phyloP scores from a whole-genome alignment of 2,888 invertebrate species.

The Acanthococcus lagerstroemiae region DNA sequence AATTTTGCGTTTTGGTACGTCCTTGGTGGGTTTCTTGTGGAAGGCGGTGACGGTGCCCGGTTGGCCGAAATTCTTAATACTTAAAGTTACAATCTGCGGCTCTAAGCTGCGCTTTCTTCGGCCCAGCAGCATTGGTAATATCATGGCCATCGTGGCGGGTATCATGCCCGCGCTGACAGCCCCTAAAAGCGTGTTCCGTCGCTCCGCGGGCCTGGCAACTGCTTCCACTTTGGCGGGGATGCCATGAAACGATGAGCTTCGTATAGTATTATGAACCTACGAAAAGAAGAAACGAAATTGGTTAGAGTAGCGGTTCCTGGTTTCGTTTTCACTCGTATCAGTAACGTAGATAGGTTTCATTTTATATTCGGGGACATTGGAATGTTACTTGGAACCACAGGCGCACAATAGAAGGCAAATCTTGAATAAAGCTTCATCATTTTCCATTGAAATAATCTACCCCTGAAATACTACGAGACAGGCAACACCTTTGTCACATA shows the following conservation, averaged over 20 bases:
- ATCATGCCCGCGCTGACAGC: conserved; percentile 70
- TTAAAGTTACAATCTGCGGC: conserved; percentile 29
- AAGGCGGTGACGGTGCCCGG: conserved; percentile 5
- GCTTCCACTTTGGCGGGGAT: conserved; percentile 12
- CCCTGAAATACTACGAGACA: no score
- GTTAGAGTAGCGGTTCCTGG: no score
- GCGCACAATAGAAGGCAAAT: no score
- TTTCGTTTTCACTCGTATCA: no score
- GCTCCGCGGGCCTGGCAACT: conserved; percentile 34
- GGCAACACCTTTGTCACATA: no score
- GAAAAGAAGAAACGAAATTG: no score
- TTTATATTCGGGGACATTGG: no score
- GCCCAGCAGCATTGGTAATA: conserved; percentile 67
- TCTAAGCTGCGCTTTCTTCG: conserved; percentile 41
- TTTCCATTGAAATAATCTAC: no score
- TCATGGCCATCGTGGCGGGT: conserved; percentile 70
- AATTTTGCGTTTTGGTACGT: conserved; percentile 13
- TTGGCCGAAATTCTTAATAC: conserved; percentile 5
- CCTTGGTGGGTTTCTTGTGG: conserved; percentile 5
- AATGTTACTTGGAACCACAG: no score
- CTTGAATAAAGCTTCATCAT: no score
- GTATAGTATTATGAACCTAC: no score
- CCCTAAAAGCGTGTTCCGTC: conserved; percentile 55
- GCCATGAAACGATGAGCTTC: neutral
- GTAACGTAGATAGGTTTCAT: no score